Evolutionary conservation across 2,113 vertebrate genomes (phyloP).

Genomic region (Egretta garzetta): DNA sequence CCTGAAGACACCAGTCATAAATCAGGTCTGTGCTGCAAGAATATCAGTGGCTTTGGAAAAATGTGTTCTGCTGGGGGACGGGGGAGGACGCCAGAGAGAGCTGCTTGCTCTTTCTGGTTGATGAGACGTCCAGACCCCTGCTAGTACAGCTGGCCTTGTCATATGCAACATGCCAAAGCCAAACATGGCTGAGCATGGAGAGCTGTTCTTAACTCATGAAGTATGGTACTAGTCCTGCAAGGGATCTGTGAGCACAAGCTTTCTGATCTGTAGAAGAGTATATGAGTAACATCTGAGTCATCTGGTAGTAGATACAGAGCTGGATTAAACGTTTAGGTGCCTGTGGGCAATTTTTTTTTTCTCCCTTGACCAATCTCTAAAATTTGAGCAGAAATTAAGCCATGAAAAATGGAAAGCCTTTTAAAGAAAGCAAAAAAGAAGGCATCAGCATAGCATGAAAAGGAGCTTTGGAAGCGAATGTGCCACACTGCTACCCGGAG

Average conservation of each 20-base stretch:
- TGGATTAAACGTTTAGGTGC: background rate
- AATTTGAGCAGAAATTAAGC: background rate
- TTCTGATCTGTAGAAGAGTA: background rate
- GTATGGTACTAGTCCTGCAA: background rate
- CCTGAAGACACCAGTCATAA: background rate
- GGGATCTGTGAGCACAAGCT: background rate
- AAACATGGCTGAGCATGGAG: background rate
- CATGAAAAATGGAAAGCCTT: background rate
- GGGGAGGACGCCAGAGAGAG: slow-evolving; percentile 25
- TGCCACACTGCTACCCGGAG: background rate
- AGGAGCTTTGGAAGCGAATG: background rate
- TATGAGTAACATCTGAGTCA: background rate
- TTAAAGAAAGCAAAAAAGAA: background rate
- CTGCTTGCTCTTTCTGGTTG: background rate
- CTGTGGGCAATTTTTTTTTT: background rate
- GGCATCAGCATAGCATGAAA: background rate
- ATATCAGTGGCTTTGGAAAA: slow-evolving; percentile 25
- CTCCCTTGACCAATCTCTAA: background rate
- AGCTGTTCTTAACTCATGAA: background rate
- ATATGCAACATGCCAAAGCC: background rate
- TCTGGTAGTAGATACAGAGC: background rate
- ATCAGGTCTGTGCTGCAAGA: background rate
- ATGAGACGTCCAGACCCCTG: background rate
- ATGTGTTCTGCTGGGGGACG: background rate
- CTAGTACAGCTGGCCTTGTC: slow-evolving; percentile 13